Percentiles rank a stretch among this genome's conserved stretches.
Evolutionary conservation across 2,113 vertebrate species (phyloP).

Genomic region (Dasyprocta punctata): DNA sequence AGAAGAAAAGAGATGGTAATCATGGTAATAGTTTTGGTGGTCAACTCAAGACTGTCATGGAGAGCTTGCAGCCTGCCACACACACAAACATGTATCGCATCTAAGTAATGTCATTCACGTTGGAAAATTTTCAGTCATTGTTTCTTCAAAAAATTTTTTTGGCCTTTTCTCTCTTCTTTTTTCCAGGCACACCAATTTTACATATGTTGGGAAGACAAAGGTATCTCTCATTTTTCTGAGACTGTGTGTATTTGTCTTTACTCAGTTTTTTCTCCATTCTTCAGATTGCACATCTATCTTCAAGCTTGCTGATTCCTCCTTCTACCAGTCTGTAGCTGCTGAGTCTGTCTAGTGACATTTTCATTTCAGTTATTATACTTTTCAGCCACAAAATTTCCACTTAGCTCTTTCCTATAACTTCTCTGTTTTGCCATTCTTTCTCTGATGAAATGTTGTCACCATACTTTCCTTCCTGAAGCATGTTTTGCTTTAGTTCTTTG

Average conservation of each 20-base stretch:
- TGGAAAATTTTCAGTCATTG: neutral
- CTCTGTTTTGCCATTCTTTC: neutral
- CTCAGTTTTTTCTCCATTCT: neutral
- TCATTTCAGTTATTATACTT: neutral
- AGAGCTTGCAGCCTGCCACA: neutral
- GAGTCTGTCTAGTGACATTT: neutral
- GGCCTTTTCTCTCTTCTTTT: neutral
- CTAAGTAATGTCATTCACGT: neutral
- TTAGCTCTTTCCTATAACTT: neutral
- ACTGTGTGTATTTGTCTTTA: neutral
- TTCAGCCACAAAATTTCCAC: neutral
- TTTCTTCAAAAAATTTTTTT: neutral
- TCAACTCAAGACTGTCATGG: neutral
- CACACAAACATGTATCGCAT: neutral
- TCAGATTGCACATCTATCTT: neutral
- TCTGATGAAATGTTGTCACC: neutral
- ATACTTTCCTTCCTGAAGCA: neutral
- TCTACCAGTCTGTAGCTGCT: neutral
- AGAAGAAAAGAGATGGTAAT: neutral
- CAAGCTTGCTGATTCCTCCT: neutral
- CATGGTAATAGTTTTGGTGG: fast-evolving
- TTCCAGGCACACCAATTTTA: neutral
- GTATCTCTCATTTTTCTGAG: neutral
- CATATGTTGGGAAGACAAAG: neutral
- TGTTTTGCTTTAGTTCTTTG: neutral